A percentile compares a stretch with the other conserved stretches of the same genome.
Evolutionary conservation across 2,888 invertebrate species (phyloP).

Genomic region (Proisotoma minuta): DNA sequence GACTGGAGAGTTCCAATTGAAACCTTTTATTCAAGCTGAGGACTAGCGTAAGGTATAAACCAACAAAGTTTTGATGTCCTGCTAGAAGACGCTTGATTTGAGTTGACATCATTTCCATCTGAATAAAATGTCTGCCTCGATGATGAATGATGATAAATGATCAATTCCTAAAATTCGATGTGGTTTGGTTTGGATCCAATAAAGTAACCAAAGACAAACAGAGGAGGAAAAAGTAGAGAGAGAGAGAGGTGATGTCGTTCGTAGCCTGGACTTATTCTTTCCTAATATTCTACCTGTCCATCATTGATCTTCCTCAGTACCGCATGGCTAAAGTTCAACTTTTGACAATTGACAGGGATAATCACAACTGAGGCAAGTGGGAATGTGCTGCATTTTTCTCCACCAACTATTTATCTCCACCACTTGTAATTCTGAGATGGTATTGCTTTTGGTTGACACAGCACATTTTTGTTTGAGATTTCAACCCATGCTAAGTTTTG

Average conservation of each 20-base stretch:
- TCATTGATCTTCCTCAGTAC: neutral
- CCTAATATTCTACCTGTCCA: neutral
- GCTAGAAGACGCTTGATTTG: too few relatives aligned
- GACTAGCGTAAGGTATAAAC: too few relatives aligned
- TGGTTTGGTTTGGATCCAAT: too few relatives aligned
- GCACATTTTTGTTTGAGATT: conserved; percentile 6
- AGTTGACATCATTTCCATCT: neutral
- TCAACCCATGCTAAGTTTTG: neutral
- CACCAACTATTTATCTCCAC: neutral
- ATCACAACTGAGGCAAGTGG: neutral
- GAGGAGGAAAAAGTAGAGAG: too few relatives aligned
- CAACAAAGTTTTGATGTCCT: too few relatives aligned
- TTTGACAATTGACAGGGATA: neutral
- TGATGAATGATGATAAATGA: conserved; percentile 6
- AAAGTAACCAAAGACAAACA: too few relatives aligned
- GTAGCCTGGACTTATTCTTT: too few relatives aligned
- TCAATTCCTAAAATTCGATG: neutral
- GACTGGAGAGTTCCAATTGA: too few relatives aligned
- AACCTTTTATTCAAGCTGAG: too few relatives aligned
- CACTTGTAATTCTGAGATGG: neutral
- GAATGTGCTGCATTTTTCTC: neutral
- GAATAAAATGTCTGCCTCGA: neutral
- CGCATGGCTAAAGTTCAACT: neutral
- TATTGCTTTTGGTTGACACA: neutral
- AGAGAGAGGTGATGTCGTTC: too few relatives aligned